A percentile compares a stretch with the other conserved stretches of the same genome.
Conservation (phyloP, 1,140 invertebrate species). For the Archivesica marissinica region DNA sequence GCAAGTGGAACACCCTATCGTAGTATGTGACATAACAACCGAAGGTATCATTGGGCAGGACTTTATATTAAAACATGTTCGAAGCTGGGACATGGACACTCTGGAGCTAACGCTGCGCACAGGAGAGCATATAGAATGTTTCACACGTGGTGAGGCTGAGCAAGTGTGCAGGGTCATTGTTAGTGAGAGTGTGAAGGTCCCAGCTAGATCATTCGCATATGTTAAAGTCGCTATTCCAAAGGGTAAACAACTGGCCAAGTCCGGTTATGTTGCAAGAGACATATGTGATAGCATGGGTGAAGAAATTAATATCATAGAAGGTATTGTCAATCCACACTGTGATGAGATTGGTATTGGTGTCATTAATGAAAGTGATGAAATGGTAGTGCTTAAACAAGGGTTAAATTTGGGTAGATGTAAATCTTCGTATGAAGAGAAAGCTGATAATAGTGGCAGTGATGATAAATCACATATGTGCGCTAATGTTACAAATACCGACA, state of each 20-base stretch:
- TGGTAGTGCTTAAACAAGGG: neutral
- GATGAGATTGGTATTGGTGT: neutral
- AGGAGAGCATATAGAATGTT: neutral
- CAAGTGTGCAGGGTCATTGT: neutral
- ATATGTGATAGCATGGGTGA: too few relatives aligned
- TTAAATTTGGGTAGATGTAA: neutral
- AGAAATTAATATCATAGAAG: too few relatives aligned
- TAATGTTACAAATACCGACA: neutral
- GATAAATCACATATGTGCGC: neutral
- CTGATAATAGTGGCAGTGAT: neutral
- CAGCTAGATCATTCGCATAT: neutral
- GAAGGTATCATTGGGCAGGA: constrained; percentile 21
- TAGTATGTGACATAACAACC: constrained; percentile 19
- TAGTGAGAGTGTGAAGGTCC: neutral
- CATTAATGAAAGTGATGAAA: neutral
- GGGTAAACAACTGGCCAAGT: neutral
- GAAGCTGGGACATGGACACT: too few relatives aligned
- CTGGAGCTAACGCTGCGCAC: neutral
- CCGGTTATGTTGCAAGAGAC: too few relatives aligned
- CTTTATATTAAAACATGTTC: constrained; percentile 10
- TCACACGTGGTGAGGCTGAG: neutral
- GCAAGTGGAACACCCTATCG: neutral
- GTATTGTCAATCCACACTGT: too few relatives aligned
- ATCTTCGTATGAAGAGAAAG: neutral
- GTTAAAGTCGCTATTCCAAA: neutral